Percentiles rank a stretch among this genome's conserved stretches.
phyloP scores from a whole-genome alignment of 2,888 invertebrate species.

The Actias luna region DNA sequence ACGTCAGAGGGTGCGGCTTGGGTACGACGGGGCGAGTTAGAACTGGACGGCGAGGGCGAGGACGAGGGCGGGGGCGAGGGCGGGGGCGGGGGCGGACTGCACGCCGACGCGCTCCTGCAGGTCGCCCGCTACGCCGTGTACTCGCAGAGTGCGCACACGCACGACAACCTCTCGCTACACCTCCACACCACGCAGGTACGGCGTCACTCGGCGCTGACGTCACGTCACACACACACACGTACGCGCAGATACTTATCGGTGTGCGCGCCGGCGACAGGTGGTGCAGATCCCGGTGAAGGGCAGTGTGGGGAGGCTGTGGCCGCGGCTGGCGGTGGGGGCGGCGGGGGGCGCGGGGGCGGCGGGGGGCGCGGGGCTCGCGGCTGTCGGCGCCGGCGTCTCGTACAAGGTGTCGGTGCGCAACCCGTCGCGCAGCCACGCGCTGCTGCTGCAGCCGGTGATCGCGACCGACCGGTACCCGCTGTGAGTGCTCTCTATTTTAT shows the following conservation, averaged over 20 bases:
- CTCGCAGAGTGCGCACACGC: slow-evolving; percentile 55
- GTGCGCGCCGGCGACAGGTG: slow-evolving; percentile 29
- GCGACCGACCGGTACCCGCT: slow-evolving; percentile 23
- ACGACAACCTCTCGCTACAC: slow-evolving; percentile 86
- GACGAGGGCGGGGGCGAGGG: slow-evolving; percentile 26
- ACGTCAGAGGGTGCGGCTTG: slow-evolving; percentile 46
- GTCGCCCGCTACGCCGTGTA: slow-evolving; percentile 28
- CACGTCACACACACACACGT: background rate
- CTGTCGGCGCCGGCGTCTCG: slow-evolving; percentile 74
- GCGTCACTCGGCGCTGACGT: background rate
- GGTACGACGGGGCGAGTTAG: slow-evolving; percentile 33
- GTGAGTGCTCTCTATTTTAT: slow-evolving; percentile 25
- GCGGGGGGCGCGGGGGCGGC: slow-evolving; percentile 18
- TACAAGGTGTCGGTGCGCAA: slow-evolving; percentile 87
- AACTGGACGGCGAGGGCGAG: slow-evolving; percentile 25
- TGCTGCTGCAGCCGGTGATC: slow-evolving; percentile 84
- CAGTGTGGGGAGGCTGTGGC: slow-evolving; percentile 31
- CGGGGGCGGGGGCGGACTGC: slow-evolving; percentile 22
- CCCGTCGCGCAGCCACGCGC: slow-evolving; percentile 84
- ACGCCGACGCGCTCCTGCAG: slow-evolving; percentile 30
- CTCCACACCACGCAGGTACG: slow-evolving; percentile 87
- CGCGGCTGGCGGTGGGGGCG: slow-evolving; percentile 34
- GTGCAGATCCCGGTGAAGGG: slow-evolving; percentile 40
- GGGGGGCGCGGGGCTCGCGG: slow-evolving; percentile 32
- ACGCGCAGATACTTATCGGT: background rate